Conservation (phyloP, 2,888 invertebrate genomes). For the Macrophya annulata region DNA sequence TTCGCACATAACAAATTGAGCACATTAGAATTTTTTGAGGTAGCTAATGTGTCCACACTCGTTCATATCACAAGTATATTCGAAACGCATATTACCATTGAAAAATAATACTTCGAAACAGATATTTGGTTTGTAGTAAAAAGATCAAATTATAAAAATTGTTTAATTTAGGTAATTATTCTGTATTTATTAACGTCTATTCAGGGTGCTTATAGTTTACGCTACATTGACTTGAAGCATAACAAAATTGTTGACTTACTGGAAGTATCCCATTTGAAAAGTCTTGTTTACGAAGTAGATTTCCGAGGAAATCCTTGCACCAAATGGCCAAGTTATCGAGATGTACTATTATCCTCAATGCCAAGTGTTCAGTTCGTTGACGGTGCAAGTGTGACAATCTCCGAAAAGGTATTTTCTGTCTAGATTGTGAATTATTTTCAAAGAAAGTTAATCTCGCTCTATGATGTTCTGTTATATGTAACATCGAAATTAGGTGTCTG, state of each 20-base stretch:
- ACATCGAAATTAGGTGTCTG: constrained; percentile 68
- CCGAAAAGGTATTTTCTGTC: constrained; percentile 69
- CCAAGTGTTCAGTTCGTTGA: constrained; percentile 75
- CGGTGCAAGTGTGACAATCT: constrained; percentile 71
- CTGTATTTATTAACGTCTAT: constrained; percentile 13
- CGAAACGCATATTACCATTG: constrained; percentile 8
- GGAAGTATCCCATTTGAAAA: constrained; percentile 75
- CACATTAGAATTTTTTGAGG: constrained; percentile 81
- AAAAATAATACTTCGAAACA: neutral
- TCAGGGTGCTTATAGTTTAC: constrained; percentile 72
- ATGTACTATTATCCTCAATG: constrained; percentile 74
- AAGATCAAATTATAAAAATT: neutral
- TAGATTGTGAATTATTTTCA: constrained; percentile 31
- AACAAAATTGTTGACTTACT: constrained; percentile 76
- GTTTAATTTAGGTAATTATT: neutral
- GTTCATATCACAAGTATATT: neutral
- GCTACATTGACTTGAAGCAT: constrained; percentile 73
- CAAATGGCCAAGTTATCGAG: constrained; percentile 74
- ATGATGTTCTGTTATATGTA: neutral
- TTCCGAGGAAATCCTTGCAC: constrained; percentile 75
- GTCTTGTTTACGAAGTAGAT: constrained; percentile 74
- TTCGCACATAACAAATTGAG: constrained; percentile 82
- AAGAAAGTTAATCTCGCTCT: neutral
- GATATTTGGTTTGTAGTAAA: neutral
- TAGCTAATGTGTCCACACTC: constrained; percentile 47